These are phyloP conservation scores for Phyto melanocephala DNA, from an alignment of 2,888 invertebrate species.

Conservation along the genomic window DNA sequence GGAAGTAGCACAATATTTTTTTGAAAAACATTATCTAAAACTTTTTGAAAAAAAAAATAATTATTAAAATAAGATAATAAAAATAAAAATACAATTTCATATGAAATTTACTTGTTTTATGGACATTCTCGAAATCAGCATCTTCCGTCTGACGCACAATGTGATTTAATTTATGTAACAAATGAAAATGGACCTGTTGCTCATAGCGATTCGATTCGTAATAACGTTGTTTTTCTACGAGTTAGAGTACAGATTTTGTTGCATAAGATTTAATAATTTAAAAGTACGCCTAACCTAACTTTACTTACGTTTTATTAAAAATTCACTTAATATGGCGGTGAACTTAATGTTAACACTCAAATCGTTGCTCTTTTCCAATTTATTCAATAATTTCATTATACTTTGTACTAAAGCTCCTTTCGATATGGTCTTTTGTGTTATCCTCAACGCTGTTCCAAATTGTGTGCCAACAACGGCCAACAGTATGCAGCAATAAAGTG, in stretches of 20 bases:
- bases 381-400: slow-evolving; percentile 67
- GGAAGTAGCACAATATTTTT: slow-evolving; percentile 69
- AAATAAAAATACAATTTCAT: not conserved
- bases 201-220: slow-evolving; percentile 72
- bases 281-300: not conserved
- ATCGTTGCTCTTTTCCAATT: slow-evolving; percentile 66
- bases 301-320: slow-evolving; percentile 74
- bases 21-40: slow-evolving; percentile 71
- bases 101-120: slow-evolving; percentile 47
- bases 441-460: slow-evolving; percentile 7
- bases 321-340: slow-evolving; percentile 70
- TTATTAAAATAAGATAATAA: no score
- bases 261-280: no score
- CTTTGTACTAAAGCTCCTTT: slow-evolving; percentile 67
- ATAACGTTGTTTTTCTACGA: slow-evolving; percentile 72
- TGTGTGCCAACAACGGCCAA: slow-evolving; percentile 26
- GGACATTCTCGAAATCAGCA: slow-evolving; percentile 45
- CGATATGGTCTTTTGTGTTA: slow-evolving; percentile 57
- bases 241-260: not conserved
- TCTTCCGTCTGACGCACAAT: slow-evolving; percentile 45
- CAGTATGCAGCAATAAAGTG: slow-evolving; percentile 56
- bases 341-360: slow-evolving; percentile 71
- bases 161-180: slow-evolving; percentile 69
- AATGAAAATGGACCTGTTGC: slow-evolving; percentile 70
- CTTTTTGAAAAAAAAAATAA: slow-evolving; percentile 59